Percentiles rank a stretch among this genome's conserved stretches.
Evolutionary conservation across 1,140 invertebrate species (phyloP).

Genomic region (Lordiphosa mommai): DNA sequence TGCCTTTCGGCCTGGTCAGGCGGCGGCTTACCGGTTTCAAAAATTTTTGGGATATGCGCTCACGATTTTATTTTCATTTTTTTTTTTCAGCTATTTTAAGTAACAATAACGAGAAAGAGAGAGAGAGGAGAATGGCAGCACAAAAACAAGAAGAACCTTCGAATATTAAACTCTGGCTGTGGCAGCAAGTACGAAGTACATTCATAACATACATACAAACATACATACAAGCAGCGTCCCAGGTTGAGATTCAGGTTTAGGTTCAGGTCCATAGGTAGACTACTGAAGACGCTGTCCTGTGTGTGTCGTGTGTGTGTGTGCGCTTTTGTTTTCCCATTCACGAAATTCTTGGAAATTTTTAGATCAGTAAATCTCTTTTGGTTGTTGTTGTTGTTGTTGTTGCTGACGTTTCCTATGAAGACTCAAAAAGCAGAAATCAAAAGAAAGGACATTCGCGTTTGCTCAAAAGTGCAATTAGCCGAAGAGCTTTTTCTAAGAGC

Average conservation of each 20-base stretch:
- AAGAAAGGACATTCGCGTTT: constrained; percentile 38
- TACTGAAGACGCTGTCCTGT: constrained; percentile 18
- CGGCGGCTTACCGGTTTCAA: constrained; percentile 66
- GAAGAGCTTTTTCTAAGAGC: constrained; percentile 23
- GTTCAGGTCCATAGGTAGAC: constrained; percentile 53
- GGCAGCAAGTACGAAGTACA: constrained; percentile 69
- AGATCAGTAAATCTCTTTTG: constrained; percentile 66
- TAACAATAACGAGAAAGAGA: constrained; percentile 56
- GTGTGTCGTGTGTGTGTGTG: constrained; percentile 27
- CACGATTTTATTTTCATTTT: constrained; percentile 50
- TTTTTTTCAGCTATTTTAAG: constrained; percentile 71
- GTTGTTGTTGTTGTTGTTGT: constrained; percentile 22
- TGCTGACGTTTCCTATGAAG: constrained; percentile 57
- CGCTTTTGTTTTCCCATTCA: constrained; percentile 76
- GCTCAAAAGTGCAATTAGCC: constrained; percentile 60
- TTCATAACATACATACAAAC: constrained; percentile 49
- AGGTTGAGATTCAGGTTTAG: constrained; percentile 54
- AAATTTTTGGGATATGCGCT: constrained; percentile 64
- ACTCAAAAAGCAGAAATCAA: constrained; percentile 12
- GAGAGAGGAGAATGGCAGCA: constrained; percentile 9
- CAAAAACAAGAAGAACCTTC: constrained; percentile 17
- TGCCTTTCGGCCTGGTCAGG: constrained; percentile 16
- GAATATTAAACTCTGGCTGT: constrained; percentile 37
- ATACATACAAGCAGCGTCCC: constrained; percentile 33
- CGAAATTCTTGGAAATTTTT: constrained; percentile 72